Percentiles rank a stretch among this genome's conserved stretches.
Evolutionary conservation across 2,888 invertebrate species (phyloP).

Genomic region (Phaedon cochleariae): DNA sequence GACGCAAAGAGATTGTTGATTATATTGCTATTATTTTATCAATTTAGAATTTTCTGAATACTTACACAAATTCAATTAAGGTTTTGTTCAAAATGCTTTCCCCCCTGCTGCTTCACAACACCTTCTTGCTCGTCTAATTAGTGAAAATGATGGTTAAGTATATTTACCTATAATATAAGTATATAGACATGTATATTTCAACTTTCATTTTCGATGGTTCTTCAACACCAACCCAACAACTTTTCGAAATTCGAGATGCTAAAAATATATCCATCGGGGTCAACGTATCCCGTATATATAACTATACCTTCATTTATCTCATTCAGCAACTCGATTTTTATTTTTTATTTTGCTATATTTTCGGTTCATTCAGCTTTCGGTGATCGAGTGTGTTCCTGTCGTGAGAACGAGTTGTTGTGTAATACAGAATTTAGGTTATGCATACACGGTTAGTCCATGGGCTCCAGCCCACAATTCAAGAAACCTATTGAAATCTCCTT

Average conservation of each 20-base stretch:
- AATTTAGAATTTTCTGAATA: too few relatives aligned
- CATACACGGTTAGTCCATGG: slow-evolving; percentile 11
- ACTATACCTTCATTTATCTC: slow-evolving; percentile 29
- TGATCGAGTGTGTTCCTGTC: slow-evolving; percentile 25
- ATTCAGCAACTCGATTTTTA: slow-evolving; percentile 23
- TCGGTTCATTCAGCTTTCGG: slow-evolving; percentile 39
- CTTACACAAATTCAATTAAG: too few relatives aligned
- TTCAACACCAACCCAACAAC: slow-evolving; percentile 7
- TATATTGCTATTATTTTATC: too few relatives aligned
- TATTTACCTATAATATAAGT: too few relatives aligned
- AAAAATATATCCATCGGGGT: slow-evolving; percentile 30
- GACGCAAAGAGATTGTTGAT: too few relatives aligned
- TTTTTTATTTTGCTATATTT: slow-evolving; percentile 35
- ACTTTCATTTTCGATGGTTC: neutral
- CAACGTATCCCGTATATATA: slow-evolving; percentile 21
- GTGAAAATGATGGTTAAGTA: too few relatives aligned
- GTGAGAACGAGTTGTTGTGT: slow-evolving; percentile 20
- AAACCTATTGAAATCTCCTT: neutral
- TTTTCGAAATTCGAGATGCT: slow-evolving; percentile 30
- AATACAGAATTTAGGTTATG: slow-evolving; percentile 18
- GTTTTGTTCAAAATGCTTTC: too few relatives aligned
- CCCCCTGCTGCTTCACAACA: too few relatives aligned
- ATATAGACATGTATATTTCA: too few relatives aligned
- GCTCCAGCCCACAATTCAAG: neutral
- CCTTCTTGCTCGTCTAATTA: too few relatives aligned